Evolutionary conservation across 1,140 invertebrate genomes (phyloP).

Genomic region (Lineus longissimus): DNA sequence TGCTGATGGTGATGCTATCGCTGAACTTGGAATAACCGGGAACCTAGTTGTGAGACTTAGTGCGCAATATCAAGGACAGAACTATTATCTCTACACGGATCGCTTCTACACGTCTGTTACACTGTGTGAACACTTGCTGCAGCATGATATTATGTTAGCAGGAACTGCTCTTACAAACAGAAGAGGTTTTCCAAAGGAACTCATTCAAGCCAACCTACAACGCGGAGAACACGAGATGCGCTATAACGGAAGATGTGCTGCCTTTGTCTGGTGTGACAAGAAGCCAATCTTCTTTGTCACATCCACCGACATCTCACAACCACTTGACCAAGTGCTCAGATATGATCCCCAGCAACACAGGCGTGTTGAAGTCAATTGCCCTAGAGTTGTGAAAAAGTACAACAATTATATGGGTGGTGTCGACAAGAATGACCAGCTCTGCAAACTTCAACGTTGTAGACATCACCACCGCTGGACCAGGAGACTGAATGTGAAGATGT

Average conservation of each 20-base stretch:
- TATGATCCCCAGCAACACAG: background rate
- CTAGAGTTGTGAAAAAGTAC: background rate
- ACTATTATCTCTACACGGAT: too few species aligned
- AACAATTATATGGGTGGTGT: background rate
- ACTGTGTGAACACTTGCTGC: background rate
- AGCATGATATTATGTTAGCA: background rate
- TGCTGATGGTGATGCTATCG: too few species aligned
- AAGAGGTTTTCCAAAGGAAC: background rate
- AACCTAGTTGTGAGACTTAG: too few species aligned
- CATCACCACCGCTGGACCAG: background rate
- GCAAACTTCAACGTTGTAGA: background rate
- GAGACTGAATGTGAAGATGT: background rate
- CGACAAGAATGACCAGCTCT: background rate
- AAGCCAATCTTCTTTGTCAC: background rate
- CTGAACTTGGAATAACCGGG: too few species aligned
- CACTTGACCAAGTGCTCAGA: background rate
- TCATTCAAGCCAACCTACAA: background rate
- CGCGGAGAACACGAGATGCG: background rate
- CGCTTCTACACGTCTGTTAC: background rate
- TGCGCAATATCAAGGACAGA: too few species aligned
- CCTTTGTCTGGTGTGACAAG: background rate
- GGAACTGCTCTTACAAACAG: background rate
- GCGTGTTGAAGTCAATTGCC: background rate
- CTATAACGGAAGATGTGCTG: background rate
- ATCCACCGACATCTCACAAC: background rate